Conservation (phyloP, 23 tunicate species). For the Halocynthia roretzi region DNA sequence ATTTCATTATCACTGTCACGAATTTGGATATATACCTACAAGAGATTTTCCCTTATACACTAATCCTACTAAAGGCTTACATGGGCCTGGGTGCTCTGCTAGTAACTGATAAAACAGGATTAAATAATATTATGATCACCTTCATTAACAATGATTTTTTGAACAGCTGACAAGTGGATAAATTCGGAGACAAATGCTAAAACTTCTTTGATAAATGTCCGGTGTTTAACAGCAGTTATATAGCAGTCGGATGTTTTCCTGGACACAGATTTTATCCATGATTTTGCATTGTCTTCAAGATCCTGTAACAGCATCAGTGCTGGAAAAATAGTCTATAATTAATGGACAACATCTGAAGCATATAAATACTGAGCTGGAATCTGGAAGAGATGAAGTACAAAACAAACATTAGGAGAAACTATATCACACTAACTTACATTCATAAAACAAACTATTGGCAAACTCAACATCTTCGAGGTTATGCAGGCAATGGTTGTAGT, state of each 20-base stretch:
- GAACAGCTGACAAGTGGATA: too few species aligned
- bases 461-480: conserved; percentile 1
- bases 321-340: not conserved
- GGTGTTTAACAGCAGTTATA: not conserved
- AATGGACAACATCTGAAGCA: not conserved
- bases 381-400: not conserved
- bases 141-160: too few species aligned
- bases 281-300: not conserved
- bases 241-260: not conserved
- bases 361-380: not conserved
- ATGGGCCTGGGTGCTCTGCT: too few species aligned
- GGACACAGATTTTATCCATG: not conserved
- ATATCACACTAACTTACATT: not conserved
- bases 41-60: too few species aligned
- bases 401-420: not conserved
- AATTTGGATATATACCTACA: not conserved
- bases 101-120: too few species aligned
- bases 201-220: conserved; percentile 6
- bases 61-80: too few species aligned
- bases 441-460: conserved; percentile 1
- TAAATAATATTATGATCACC: too few species aligned
- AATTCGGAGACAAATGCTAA: conserved; percentile 21
- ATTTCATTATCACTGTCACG: not conserved
- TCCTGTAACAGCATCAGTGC: conserved; percentile 15
- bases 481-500: not conserved